phyloP scores from a whole-genome alignment of 2,888 invertebrate species.

The Arge pagana region DNA sequence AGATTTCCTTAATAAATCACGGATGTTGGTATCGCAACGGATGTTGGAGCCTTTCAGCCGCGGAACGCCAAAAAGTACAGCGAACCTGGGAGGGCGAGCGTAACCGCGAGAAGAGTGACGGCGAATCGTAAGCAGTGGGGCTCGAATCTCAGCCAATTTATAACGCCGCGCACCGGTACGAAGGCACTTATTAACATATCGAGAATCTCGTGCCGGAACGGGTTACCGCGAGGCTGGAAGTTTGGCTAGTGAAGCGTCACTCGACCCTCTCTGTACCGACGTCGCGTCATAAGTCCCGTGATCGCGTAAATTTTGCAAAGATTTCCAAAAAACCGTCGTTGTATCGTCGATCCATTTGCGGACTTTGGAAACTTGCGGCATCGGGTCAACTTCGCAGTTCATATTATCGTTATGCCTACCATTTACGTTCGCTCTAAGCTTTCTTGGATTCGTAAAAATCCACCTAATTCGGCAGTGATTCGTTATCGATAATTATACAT shows the following conservation, averaged over 20 bases:
- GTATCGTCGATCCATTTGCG: too few relatives aligned
- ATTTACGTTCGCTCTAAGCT: too few relatives aligned
- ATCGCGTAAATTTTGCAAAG: too few relatives aligned
- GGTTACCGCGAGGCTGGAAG: constrained; percentile 15
- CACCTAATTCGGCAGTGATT: too few relatives aligned
- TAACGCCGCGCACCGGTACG: constrained; percentile 14
- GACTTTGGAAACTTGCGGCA: too few relatives aligned
- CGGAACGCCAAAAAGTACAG: neutral
- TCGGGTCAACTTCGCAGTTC: too few relatives aligned
- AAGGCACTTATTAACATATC: constrained; percentile 23
- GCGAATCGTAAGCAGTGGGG: neutral
- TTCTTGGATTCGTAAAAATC: too few relatives aligned
- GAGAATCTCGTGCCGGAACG: constrained; percentile 9
- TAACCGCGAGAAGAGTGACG: constrained; percentile 9
- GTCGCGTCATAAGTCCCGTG: constrained; percentile 18
- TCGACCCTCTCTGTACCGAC: constrained; percentile 14
- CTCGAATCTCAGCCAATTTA: constrained; percentile 23
- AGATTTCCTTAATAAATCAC: constrained; percentile 12
- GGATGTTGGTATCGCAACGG: constrained; percentile 13
- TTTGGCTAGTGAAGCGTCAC: constrained; percentile 23
- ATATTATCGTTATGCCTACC: too few relatives aligned
- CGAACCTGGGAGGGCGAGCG: constrained; percentile 3
- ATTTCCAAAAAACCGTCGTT: too few relatives aligned
- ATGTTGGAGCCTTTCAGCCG: constrained; percentile 13
- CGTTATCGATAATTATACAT: too few relatives aligned